These are phyloP conservation scores for Chloroclystis v-ata DNA, from an alignment of 2,888 invertebrate genomes.

Conservation along the genomic window DNA sequence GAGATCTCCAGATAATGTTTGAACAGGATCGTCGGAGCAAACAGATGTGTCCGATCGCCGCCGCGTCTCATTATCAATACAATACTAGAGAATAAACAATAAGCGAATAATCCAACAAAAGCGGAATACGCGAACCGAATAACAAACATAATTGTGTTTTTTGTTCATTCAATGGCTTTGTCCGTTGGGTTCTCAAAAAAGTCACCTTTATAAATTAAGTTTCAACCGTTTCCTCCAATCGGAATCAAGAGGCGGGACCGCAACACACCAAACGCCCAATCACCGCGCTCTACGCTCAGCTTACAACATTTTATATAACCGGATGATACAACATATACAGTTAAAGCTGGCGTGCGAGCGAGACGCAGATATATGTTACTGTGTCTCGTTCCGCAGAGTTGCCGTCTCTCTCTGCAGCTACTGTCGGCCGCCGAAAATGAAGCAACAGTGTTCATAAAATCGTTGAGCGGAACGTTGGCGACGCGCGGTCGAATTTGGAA, in stretches of 20 bases:
- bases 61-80: conserved; percentile 42
- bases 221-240: conserved; percentile 64
- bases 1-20: conserved; percentile 19
- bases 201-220: conserved; percentile 77
- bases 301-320: conserved; percentile 77
- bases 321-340: conserved; percentile 78
- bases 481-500: conserved; percentile 21
- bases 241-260: conserved; percentile 55
- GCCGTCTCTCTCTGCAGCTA: conserved; percentile 55
- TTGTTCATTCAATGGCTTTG: conserved; percentile 73
- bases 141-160: conserved; percentile 76
- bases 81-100: conserved; percentile 45
- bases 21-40: conserved; percentile 21
- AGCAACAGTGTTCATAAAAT: conserved; percentile 71
- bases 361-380: conserved; percentile 58
- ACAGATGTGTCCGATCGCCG: conserved; percentile 32
- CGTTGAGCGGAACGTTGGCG: conserved; percentile 50
- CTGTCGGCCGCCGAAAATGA: conserved; percentile 63
- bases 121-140: conserved; percentile 61
- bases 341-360: conserved; percentile 65
- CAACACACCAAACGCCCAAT: conserved; percentile 49
- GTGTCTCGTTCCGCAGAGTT: conserved; percentile 66
- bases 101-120: conserved; percentile 57
- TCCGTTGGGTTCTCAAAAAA: conserved; percentile 70
- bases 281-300: conserved; percentile 54